Conservation (phyloP, 2,888 invertebrate genomes). For the Loripinus fragilis region DNA sequence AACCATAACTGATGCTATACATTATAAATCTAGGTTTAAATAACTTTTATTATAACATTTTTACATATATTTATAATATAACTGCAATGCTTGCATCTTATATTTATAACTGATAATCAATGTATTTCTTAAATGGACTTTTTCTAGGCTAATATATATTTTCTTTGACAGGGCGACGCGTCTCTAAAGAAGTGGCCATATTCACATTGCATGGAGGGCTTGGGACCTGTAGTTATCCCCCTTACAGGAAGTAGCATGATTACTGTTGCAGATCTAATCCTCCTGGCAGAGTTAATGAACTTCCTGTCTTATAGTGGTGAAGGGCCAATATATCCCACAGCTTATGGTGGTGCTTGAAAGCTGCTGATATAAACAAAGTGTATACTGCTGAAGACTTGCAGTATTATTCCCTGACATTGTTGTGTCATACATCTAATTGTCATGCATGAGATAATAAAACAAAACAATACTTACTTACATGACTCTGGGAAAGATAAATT, state of each 20-base stretch:
- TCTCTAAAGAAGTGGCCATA: slow-evolving; percentile 48
- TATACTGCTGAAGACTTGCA: neutral
- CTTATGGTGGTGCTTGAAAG: neutral
- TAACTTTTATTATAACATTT: no score
- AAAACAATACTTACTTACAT: no score
- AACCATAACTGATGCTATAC: no score
- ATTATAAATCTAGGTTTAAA: no score
- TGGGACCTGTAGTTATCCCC: slow-evolving; percentile 28
- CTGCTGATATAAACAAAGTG: neutral
- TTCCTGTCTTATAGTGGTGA: slow-evolving; percentile 10
- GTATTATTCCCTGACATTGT: no score
- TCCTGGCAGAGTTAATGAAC: slow-evolving; percentile 3
- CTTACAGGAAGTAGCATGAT: slow-evolving; percentile 32
- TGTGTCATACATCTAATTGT: no score
- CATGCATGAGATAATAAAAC: no score
- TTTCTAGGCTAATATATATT: slow-evolving; percentile 48
- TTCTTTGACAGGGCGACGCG: slow-evolving; percentile 57
- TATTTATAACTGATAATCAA: neutral
- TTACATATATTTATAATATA: no score
- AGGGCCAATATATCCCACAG: neutral
- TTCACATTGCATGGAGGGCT: slow-evolving; percentile 46
- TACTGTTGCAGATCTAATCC: slow-evolving; percentile 22
- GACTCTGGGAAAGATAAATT: no score
- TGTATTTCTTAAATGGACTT: neutral
- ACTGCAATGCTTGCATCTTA: no score